phyloP scores from a whole-genome alignment of 2,113 vertebrate species.

The Sapayoa aenigma region DNA sequence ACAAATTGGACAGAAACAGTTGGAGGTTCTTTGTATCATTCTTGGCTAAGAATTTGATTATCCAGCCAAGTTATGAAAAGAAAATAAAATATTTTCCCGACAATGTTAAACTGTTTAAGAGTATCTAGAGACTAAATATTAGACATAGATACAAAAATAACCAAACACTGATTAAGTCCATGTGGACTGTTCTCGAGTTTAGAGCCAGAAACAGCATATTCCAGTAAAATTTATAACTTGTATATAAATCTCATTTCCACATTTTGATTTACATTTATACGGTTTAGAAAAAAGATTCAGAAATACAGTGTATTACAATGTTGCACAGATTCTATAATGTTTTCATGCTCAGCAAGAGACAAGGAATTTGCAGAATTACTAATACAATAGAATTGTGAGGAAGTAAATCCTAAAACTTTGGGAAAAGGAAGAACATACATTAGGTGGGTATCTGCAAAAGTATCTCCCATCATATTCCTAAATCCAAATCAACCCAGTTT shows the following conservation, averaged over 20 bases:
- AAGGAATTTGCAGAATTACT: conserved; percentile 19
- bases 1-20: conserved; percentile 13
- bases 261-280: conserved; percentile 7
- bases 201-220: not conserved
- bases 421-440: not conserved
- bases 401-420: not conserved
- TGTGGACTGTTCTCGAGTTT: not conserved
- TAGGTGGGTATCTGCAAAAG: not conserved
- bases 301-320: not conserved
- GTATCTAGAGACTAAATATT: not conserved
- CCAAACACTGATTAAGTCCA: not conserved
- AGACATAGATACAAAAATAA: conserved; percentile 4
- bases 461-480: not conserved
- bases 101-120: conserved; percentile 1
- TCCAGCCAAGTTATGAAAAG: not conserved
- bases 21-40: not conserved
- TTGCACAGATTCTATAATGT: not conserved
- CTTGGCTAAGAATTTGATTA: conserved; percentile 23
- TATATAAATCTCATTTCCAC: not conserved
- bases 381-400: not conserved
- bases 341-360: not conserved
- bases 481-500: not conserved
- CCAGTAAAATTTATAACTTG: not conserved
- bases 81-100: conserved; percentile 38
- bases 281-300: not conserved